Evolutionary conservation across 2,113 vertebrate species (phyloP).

Genomic region (Hystrix cristata): DNA sequence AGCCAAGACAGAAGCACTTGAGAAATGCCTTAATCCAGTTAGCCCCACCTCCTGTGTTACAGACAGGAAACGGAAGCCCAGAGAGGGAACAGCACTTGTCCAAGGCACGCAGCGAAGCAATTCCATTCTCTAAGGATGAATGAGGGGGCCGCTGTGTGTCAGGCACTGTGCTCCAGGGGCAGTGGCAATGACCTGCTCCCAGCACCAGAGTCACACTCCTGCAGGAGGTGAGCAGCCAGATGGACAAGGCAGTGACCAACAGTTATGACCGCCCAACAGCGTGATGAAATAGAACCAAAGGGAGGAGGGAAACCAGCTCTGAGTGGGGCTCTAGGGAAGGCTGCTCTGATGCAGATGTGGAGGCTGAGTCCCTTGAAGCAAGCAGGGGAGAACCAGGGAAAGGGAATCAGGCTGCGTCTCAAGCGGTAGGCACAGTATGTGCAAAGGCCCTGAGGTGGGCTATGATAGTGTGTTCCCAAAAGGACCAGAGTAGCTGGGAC

Average conservation of each 20-base stretch:
- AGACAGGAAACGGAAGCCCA: background rate
- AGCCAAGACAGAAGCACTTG: background rate
- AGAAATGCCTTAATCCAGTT: background rate
- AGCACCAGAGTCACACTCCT: background rate
- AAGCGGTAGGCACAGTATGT: background rate
- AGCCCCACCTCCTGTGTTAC: background rate
- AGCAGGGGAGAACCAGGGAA: background rate
- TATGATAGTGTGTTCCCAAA: background rate
- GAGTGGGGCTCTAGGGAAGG: background rate
- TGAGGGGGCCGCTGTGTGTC: background rate
- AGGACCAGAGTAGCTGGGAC: background rate
- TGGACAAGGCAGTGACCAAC: background rate
- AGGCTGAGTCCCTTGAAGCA: background rate
- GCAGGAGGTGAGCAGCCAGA: background rate
- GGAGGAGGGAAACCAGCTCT: background rate
- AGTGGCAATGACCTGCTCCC: background rate
- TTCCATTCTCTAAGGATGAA: background rate
- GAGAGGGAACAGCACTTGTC: background rate
- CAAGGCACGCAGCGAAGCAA: background rate
- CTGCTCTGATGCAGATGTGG: background rate
- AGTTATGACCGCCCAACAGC: background rate
- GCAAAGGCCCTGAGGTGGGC: background rate
- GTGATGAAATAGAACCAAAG: background rate
- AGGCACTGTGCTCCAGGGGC: background rate
- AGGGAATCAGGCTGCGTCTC: background rate